Base-by-base conservation (phyloP, 2,113 vertebrate genomes). In the Cyrtonyx montezumae region DNA sequence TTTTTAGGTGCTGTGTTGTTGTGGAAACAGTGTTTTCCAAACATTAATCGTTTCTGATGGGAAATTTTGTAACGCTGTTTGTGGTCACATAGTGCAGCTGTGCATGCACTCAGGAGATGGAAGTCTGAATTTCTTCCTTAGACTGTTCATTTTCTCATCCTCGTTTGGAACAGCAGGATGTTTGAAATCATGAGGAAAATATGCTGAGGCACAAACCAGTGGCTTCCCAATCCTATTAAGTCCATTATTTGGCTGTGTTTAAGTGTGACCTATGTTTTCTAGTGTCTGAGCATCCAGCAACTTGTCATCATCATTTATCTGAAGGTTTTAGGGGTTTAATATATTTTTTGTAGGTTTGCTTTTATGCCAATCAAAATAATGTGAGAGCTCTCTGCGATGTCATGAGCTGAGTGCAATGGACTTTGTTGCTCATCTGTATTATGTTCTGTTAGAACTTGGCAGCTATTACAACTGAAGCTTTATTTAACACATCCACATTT, bases 281-380 rank as follows among this genome's bases (percentile, higher is more conserved):
- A 28, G 28, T 0, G 3, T 80, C 49, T 76, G 78, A 92, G 28
- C 78, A 84, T 84, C 36, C 55, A 83, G 51, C 56, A 79, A 11
- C 75, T n/a, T 89, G 78, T 79, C 88, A 83, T 76, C 51, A 23
- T 93, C 23, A 45, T 89, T 94, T 92, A 70, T 89, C 75, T 82
- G 40, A 92, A 90, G 71, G 67, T 91, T 94, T 95, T 91, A 91
- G 68, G 84, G 79, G 11, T 89, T 92, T 94, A 92, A 87, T 59
- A 58, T 91, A 70, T 15, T 49, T 84, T 84, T 28, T 91, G 56
- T 84, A 43, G 18, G 55, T n/a, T 93, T 87, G 84, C 55, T 94
- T 94, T 91, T 95, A 80, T 62, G 80, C 89, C 89, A 96, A 85
- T 94, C 81, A 93, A 67, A 96, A 89, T 95, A 94, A 94, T 85